phyloP scores from a whole-genome alignment of 2,888 invertebrate genomes.

The Meteorus colon region DNA sequence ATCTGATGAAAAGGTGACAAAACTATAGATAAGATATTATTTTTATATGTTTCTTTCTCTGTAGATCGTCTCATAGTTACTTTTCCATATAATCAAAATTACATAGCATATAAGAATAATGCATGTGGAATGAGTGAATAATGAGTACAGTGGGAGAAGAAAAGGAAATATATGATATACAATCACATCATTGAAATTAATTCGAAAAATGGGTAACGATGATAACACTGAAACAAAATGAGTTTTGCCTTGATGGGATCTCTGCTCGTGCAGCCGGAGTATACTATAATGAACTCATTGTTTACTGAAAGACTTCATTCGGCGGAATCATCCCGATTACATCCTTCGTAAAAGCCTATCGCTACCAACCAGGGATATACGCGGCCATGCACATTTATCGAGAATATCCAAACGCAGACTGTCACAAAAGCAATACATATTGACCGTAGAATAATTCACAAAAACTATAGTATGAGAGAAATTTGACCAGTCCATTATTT shows the following conservation, averaged over 20 bases:
- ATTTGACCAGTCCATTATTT: background rate
- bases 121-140: too few relatives aligned
- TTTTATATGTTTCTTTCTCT: too few relatives aligned
- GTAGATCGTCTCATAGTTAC: too few relatives aligned
- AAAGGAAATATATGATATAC: too few relatives aligned
- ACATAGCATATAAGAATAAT: too few relatives aligned
- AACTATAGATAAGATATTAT: too few relatives aligned
- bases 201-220: background rate
- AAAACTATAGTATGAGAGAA: background rate
- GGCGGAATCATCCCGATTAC: conserved; percentile 54
- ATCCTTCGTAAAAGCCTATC: conserved; percentile 50
- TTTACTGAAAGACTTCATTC: conserved; percentile 55
- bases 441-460: conserved; percentile 18
- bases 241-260: conserved; percentile 6
- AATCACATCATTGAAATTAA: too few relatives aligned
- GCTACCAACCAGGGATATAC: conserved; percentile 51
- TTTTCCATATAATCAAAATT: too few relatives aligned
- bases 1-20: too few relatives aligned
- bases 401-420: background rate
- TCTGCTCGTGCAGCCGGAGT: conserved; percentile 45
- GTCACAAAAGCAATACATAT: conserved; percentile 1
- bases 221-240: conserved; percentile 5
- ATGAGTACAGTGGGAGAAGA: too few relatives aligned
- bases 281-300: conserved; percentile 63
- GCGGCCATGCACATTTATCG: conserved; percentile 33